A percentile compares a stretch with the other conserved stretches of the same genome.
phyloP scores from a whole-genome alignment of 2,113 vertebrate genomes.

The Bothrops jararaca region DNA sequence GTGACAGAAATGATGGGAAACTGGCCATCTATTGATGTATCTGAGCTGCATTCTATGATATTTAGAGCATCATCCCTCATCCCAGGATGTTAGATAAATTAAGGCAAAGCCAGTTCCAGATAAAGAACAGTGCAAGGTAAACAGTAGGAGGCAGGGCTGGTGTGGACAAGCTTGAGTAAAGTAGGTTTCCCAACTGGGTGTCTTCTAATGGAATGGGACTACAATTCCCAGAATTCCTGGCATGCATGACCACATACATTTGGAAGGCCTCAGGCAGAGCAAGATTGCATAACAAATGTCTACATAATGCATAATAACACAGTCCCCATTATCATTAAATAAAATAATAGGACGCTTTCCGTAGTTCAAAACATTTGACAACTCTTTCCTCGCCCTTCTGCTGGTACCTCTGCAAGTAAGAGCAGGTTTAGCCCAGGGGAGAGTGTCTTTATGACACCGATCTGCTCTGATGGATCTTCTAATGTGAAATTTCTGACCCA shows the following conservation, averaged over 20 bases:
- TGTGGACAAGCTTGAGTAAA: background rate
- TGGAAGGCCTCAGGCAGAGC: background rate
- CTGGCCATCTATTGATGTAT: background rate
- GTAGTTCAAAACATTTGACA: slow-evolving; percentile 29
- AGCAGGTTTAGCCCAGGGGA: slow-evolving; percentile 71
- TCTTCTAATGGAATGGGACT: background rate
- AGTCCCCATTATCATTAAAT: slow-evolving; percentile 31
- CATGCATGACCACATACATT: background rate
- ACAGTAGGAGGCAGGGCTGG: background rate
- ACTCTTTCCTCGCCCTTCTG: slow-evolving; percentile 51
- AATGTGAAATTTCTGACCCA: slow-evolving; percentile 81
- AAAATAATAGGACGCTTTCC: slow-evolving; percentile 16
- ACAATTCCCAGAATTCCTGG: background rate
- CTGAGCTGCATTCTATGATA: background rate
- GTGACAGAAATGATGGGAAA: background rate
- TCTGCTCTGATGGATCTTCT: slow-evolving; percentile 76
- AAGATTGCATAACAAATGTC: background rate
- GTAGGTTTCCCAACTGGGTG: background rate
- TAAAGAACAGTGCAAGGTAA: background rate
- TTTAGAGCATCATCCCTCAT: background rate
- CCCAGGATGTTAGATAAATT: background rate
- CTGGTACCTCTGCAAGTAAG: slow-evolving; percentile 41
- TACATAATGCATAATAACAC: background rate
- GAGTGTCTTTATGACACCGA: slow-evolving; percentile 70
- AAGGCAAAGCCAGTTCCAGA: background rate